phyloP scores from a whole-genome alignment of 2,797 vertebrate genomes.

The Myioborus melanocephalus region DNA sequence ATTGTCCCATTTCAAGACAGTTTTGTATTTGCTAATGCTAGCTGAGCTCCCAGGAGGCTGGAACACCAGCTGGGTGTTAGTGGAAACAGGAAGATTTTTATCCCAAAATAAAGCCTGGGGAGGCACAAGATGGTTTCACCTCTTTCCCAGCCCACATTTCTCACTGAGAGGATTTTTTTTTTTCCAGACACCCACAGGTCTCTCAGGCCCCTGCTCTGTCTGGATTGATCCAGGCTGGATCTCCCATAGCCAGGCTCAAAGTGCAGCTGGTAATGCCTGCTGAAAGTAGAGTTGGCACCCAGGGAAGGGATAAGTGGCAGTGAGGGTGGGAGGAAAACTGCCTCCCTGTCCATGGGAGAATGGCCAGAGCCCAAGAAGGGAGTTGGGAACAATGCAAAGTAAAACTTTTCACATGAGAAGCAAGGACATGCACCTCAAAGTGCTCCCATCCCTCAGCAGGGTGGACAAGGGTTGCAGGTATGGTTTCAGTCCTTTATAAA shows the following conservation, averaged over 20 bases:
- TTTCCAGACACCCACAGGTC: neutral
- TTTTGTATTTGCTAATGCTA: neutral
- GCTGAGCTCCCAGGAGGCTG: neutral
- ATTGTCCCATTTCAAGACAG: neutral
- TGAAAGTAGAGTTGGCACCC: neutral
- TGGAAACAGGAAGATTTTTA: neutral
- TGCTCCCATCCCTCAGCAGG: neutral
- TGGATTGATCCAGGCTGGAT: neutral
- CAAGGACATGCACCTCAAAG: neutral
- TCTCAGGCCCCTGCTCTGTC: neutral
- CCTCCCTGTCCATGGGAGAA: neutral
- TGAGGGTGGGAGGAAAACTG: neutral
- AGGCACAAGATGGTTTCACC: neutral
- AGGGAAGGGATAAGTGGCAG: neutral
- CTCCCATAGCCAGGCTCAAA: neutral
- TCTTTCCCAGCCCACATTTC: neutral
- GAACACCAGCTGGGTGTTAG: neutral
- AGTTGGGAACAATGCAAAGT: neutral
- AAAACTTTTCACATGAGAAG: neutral
- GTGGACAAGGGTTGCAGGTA: neutral
- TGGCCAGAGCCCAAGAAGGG: neutral
- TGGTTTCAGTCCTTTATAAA: neutral
- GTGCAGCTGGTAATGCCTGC: neutral
- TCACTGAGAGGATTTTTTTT: neutral
- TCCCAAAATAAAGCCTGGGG: neutral